Evolutionary conservation across 1,140 invertebrate genomes (phyloP).

Genomic region (Drosophila baimaii): DNA sequence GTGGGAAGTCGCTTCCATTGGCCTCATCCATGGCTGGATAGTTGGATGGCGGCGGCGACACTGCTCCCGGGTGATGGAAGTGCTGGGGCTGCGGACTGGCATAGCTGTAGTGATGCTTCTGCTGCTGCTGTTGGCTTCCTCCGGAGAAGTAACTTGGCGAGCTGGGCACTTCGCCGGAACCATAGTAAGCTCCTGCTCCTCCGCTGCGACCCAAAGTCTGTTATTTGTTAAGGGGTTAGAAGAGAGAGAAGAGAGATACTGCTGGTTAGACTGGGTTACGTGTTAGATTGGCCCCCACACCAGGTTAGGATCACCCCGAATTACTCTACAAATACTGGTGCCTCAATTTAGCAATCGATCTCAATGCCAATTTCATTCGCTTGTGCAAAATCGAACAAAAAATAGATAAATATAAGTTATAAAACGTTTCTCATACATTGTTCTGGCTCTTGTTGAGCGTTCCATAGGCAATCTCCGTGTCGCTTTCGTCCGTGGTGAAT

Average conservation of each 20-base stretch:
- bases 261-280: conserved; percentile 67
- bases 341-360: conserved; percentile 42
- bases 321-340: conserved; percentile 26
- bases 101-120: conserved; percentile 79
- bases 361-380: conserved; percentile 61
- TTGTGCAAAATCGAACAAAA: conserved; percentile 47
- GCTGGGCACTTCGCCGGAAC: conserved; percentile 68
- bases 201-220: conserved; percentile 80
- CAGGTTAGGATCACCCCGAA: conserved; percentile 44
- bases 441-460: conserved; percentile 77
- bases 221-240: conserved; percentile 65
- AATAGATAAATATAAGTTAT: background rate
- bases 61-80: conserved; percentile 78
- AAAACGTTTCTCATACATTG: conserved; percentile 74
- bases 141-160: conserved; percentile 75
- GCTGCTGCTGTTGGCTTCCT: conserved; percentile 47
- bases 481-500: conserved; percentile 86
- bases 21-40: conserved; percentile 57
- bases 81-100: conserved; percentile 73
- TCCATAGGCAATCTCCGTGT: conserved; percentile 84
- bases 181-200: conserved; percentile 46
- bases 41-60: conserved; percentile 75
- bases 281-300: conserved; percentile 61
- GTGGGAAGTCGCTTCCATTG: conserved; percentile 71
- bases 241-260: conserved; percentile 45